Evolutionary conservation across 2,888 invertebrate species (phyloP).

Genomic region (Hydraecia micacea): DNA sequence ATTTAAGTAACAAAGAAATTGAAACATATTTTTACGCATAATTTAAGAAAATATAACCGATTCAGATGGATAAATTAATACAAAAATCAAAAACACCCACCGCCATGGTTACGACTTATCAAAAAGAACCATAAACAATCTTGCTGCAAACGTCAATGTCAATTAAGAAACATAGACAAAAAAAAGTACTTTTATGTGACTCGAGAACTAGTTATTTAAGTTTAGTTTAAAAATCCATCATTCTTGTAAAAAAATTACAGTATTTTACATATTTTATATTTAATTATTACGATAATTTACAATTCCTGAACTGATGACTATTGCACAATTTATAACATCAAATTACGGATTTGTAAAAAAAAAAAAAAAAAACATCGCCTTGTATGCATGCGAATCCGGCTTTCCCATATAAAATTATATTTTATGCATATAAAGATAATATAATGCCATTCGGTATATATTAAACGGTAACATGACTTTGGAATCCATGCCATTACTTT

Average conservation of each 20-base stretch:
- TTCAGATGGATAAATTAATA: constrained; percentile 78
- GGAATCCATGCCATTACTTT: neutral
- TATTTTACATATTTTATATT: neutral
- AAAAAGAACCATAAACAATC: constrained; percentile 77
- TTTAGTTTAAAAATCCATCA: neutral
- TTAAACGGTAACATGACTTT: neutral
- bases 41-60: constrained; percentile 68
- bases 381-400: neutral
- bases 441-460: neutral
- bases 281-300: neutral
- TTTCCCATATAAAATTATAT: neutral
- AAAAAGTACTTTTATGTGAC: neutral
- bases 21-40: constrained; percentile 17
- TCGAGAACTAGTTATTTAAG: constrained; percentile 32
- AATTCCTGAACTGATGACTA: neutral
- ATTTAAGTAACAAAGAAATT: constrained; percentile 16
- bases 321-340: too few species aligned
- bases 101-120: constrained; percentile 87
- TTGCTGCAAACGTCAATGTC: constrained; percentile 59
- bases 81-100: constrained; percentile 83
- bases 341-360: neutral
- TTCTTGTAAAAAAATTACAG: neutral
- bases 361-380: neutral
- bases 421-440: neutral
- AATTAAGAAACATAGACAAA: constrained; percentile 51